Conservation (phyloP, 1,140 invertebrate species). For the Hylyphantes graminicola region DNA sequence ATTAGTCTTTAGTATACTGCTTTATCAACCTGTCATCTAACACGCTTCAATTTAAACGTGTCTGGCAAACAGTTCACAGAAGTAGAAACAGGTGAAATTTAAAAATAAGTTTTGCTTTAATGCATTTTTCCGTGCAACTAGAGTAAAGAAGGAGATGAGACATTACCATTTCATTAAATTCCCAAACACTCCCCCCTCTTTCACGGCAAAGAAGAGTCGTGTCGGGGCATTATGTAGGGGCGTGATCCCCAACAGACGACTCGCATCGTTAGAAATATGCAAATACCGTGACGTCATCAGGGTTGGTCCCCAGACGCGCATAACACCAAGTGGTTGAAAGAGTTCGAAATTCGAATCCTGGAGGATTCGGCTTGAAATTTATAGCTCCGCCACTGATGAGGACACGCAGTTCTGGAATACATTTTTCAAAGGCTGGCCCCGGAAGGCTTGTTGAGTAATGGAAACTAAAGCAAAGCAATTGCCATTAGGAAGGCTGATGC, state of each 20-base stretch:
- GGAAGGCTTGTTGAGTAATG: background rate
- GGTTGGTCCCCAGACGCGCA: constrained; percentile 21
- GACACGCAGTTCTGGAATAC: constrained; percentile 6
- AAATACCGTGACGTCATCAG: constrained; percentile 44
- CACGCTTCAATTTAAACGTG: no score
- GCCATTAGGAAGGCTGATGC: no score
- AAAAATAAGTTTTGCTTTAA: background rate
- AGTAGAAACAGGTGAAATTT: background rate
- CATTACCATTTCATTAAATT: constrained; percentile 53
- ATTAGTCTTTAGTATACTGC: no score
- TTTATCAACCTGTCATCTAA: no score
- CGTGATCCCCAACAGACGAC: constrained; percentile 1
- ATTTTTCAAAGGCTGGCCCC: constrained; percentile 36
- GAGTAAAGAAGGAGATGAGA: constrained; percentile 24
- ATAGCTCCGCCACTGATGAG: constrained; percentile 27
- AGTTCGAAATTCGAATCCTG: constrained; percentile 39
- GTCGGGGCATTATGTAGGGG: constrained; percentile 10
- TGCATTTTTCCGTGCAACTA: constrained; percentile 16
- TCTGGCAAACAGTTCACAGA: background rate
- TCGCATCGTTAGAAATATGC: constrained; percentile 46
- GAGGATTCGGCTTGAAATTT: constrained; percentile 34
- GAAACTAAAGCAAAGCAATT: no score
- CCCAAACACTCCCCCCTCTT: constrained; percentile 36
- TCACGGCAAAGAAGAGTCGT: constrained; percentile 2
- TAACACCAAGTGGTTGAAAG: constrained; percentile 39